Percentiles rank a stretch among this genome's conserved stretches.
Conservation (phyloP, 2,888 invertebrate genomes). For the Hydropsyche betteni region DNA sequence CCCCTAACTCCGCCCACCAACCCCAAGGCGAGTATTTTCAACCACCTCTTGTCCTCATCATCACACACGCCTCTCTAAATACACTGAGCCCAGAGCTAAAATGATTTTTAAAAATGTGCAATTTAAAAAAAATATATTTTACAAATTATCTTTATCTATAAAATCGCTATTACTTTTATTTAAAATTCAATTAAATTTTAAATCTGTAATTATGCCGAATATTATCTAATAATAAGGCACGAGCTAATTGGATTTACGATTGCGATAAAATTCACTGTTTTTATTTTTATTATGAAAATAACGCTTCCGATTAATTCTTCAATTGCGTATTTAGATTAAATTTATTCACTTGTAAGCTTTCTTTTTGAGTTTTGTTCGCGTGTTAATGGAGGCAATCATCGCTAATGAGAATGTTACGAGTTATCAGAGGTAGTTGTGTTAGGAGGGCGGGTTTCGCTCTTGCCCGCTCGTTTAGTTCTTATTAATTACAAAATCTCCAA, state of each 20-base stretch:
- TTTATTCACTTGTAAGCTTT: constrained; percentile 1
- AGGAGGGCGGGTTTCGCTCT: constrained; percentile 37
- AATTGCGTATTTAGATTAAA: neutral
- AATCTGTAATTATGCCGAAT: too few species aligned
- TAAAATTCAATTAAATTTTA: too few species aligned
- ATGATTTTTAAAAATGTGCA: neutral
- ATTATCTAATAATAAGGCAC: too few species aligned
- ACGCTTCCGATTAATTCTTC: neutral
- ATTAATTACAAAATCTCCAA: constrained; percentile 38
- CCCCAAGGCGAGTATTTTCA: constrained; percentile 23
- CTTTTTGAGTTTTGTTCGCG: neutral
- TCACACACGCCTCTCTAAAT: constrained; percentile 12
- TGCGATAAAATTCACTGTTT: too few species aligned
- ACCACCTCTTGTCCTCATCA: constrained; percentile 1
- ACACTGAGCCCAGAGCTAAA: constrained; percentile 16
- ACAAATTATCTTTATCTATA: too few species aligned
- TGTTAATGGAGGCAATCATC: constrained; percentile 39
- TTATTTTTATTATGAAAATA: too few species aligned
- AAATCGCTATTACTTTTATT: too few species aligned
- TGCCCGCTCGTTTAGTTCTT: constrained; percentile 43
- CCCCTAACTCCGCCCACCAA: constrained; percentile 10
- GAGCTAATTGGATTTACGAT: too few species aligned
- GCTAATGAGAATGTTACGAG: constrained; percentile 44
- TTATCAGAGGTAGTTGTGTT: constrained; percentile 5
- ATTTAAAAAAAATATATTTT: too few species aligned